These are phyloP conservation scores for Hypocryptadius cinnamomeus DNA, from an alignment of 2,113 vertebrate species.

Conservation along the genomic window DNA sequence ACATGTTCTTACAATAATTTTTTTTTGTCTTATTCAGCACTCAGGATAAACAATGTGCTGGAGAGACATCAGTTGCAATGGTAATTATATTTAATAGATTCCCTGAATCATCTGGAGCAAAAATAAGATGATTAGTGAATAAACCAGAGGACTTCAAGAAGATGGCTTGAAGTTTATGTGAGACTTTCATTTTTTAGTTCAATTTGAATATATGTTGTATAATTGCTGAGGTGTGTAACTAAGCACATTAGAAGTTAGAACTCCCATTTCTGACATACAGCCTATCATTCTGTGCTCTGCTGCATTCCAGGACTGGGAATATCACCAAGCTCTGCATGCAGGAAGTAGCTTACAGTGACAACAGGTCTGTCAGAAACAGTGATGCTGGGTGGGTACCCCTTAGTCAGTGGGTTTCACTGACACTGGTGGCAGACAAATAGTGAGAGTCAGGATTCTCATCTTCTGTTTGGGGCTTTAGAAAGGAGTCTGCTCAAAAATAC, in stretches of 20 bases:
- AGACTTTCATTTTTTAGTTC: neutral
- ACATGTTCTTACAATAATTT: neutral
- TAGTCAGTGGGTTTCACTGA: neutral
- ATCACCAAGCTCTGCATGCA: neutral
- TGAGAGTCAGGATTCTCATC: neutral
- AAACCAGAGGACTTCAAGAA: neutral
- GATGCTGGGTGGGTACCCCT: rapidly evolving
- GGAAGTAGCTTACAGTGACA: neutral
- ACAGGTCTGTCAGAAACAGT: neutral
- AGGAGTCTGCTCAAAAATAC: neutral
- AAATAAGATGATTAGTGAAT: neutral
- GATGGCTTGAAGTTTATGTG: neutral
- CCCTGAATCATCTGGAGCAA: neutral
- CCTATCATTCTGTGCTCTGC: neutral
- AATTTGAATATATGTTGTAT: neutral
- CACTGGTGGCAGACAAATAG: neutral
- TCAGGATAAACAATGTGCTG: neutral
- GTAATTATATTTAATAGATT: neutral
- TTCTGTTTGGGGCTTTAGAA: neutral
- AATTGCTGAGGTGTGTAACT: neutral
- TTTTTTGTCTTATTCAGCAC: neutral
- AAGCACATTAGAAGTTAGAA: neutral
- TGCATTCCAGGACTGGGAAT: neutral
- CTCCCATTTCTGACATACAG: neutral
- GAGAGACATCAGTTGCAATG: neutral